Percentiles rank a stretch among this genome's conserved stretches.
phyloP scores from a whole-genome alignment of 2,888 invertebrate genomes.

The Bugulina stolonifera region DNA sequence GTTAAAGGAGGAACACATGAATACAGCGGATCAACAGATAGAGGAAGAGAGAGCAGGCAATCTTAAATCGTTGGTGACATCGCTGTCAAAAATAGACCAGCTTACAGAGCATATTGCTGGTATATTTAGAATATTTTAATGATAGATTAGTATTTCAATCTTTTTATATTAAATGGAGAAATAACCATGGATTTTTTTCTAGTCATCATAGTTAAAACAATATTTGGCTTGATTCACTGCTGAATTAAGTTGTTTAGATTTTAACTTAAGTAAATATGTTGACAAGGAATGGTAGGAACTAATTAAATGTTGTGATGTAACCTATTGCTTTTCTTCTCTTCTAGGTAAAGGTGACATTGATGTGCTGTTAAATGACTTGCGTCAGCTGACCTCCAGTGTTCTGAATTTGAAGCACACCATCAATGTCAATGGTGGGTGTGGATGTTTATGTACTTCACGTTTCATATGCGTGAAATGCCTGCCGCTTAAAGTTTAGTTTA shows the following conservation, averaged over 20 bases:
- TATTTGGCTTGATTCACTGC: too few relatives aligned
- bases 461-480: too few relatives aligned
- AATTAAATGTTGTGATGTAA: too few relatives aligned
- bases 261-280: too few relatives aligned
- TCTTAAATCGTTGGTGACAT: not conserved
- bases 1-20: not conserved
- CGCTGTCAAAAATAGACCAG: not conserved
- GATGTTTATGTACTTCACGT: too few relatives aligned
- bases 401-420: not conserved
- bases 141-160: too few relatives aligned
- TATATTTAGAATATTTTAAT: not conserved
- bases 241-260: too few relatives aligned
- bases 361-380: not conserved
- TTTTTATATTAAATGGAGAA: too few relatives aligned
- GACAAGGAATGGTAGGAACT: too few relatives aligned
- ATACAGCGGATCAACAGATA: not conserved
- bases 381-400: not conserved
- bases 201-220: too few relatives aligned
- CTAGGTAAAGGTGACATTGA: constrained; percentile 2
- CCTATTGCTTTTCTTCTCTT: not conserved
- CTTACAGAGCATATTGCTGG: not conserved
- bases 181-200: too few relatives aligned
- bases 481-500: too few relatives aligned
- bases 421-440: not conserved
- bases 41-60: not conserved